Evolutionary conservation across 2,797 vertebrate species (phyloP).

Genomic region (Tadarida brasiliensis): DNA sequence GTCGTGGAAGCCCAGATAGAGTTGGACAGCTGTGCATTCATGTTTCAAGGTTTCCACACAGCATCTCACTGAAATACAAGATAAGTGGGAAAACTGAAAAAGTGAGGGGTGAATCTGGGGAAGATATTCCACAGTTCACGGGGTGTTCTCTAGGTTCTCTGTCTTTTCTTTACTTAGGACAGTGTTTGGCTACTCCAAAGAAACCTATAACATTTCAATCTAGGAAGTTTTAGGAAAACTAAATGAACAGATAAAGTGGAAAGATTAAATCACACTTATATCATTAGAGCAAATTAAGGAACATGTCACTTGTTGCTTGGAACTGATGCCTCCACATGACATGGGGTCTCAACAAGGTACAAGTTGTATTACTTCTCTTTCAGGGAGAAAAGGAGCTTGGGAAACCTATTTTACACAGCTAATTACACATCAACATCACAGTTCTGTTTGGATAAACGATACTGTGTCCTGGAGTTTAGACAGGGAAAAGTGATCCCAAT

Average conservation of each 20-base stretch:
- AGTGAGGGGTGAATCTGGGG: background rate
- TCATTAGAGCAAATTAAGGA: slow-evolving; percentile 18
- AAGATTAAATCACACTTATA: slow-evolving; percentile 32
- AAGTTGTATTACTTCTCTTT: slow-evolving; percentile 54
- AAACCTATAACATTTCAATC: slow-evolving; percentile 67
- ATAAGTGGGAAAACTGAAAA: background rate
- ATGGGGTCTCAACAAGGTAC: slow-evolving; percentile 44
- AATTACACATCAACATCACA: slow-evolving; percentile 67
- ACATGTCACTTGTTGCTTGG: slow-evolving; percentile 27
- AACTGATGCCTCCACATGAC: slow-evolving; percentile 8
- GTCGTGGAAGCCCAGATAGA: slow-evolving; percentile 45
- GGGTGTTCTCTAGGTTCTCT: background rate
- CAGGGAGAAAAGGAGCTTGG: slow-evolving; percentile 23
- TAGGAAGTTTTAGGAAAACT: slow-evolving; percentile 71
- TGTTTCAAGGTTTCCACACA: slow-evolving; percentile 56
- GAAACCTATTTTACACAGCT: slow-evolving; percentile 55
- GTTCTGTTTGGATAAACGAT: slow-evolving; percentile 58
- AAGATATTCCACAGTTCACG: background rate
- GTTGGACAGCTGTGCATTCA: slow-evolving; percentile 33
- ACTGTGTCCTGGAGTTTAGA: slow-evolving; percentile 45
- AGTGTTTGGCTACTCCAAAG: slow-evolving; percentile 61
- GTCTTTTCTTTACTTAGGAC: slow-evolving; percentile 7
- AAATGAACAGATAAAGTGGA: slow-evolving; percentile 61
- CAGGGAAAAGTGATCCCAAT: slow-evolving; percentile 45
- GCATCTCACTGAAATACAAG: background rate